Percentiles rank a stretch among this genome's conserved stretches.
Conservation (phyloP, 2,888 invertebrate genomes). For the Omphaloscelis lunosa region DNA sequence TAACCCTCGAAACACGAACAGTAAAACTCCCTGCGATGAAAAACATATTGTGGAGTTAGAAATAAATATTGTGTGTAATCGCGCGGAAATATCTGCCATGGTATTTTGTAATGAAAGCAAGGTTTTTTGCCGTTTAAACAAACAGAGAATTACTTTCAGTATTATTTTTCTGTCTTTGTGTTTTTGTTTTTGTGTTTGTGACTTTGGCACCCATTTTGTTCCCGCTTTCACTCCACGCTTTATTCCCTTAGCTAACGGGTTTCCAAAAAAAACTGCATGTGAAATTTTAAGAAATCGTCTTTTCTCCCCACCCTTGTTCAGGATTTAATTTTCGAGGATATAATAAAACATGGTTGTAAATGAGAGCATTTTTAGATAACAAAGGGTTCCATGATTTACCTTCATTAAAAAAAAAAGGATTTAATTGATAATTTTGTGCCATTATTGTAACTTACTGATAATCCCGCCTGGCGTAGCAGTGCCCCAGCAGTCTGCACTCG, state of each 20-base stretch:
- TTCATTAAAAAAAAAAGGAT: no score
- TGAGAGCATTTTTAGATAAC: neutral
- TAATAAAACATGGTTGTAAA: neutral
- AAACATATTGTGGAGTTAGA: constrained; percentile 27
- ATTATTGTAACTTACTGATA: constrained; percentile 92
- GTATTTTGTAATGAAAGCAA: constrained; percentile 24
- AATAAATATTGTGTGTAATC: constrained; percentile 29
- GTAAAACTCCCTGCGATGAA: constrained; percentile 92
- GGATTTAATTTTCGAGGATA: neutral
- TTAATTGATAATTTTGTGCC: neutral
- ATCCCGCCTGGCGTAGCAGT: constrained; percentile 94
- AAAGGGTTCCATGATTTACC: neutral
- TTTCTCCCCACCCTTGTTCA: neutral
- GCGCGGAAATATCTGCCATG: constrained; percentile 42
- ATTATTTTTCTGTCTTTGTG: no score
- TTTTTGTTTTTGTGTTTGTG: no score
- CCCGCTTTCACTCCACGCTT: constrained; percentile 69
- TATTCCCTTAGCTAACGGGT: constrained; percentile 73
- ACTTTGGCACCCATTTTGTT: constrained; percentile 59
- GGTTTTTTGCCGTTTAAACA: constrained; percentile 25
- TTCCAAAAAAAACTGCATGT: constrained; percentile 15
- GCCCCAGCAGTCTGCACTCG: constrained; percentile 96
- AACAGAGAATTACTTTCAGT: constrained; percentile 64
- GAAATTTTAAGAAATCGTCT: neutral
- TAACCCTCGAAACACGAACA: constrained; percentile 96